Percentiles rank a stretch among this genome's conserved stretches.
phyloP scores from a whole-genome alignment of 2,113 vertebrate genomes.

The Takifugu bimaculatus region DNA sequence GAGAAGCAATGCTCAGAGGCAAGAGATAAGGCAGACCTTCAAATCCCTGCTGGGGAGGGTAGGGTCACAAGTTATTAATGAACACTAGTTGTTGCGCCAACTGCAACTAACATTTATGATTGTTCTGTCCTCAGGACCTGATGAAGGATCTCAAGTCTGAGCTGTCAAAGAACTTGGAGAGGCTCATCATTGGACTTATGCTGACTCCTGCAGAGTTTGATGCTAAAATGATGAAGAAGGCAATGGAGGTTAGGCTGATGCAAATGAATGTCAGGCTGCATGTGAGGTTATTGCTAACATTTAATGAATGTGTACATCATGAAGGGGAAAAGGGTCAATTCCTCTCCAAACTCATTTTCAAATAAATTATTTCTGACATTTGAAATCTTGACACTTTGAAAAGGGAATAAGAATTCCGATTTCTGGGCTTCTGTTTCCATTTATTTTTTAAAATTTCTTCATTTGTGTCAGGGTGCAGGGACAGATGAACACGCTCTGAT shows the following conservation, averaged over 20 bases:
- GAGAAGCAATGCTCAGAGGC: slow-evolving; percentile 88
- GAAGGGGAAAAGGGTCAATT: no score
- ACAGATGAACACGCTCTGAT: slow-evolving; percentile 92
- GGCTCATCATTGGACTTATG: slow-evolving; percentile 91
- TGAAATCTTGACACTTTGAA: no score
- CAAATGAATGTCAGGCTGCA: neutral
- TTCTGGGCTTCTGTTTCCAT: no score
- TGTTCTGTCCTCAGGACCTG: slow-evolving; percentile 77
- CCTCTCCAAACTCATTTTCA: no score
- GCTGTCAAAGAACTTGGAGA: slow-evolving; percentile 86
- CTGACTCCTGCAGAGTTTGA: slow-evolving; percentile 89
- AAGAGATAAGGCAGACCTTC: slow-evolving; percentile 87
- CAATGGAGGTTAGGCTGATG: slow-evolving; percentile 80
- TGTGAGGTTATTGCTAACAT: neutral
- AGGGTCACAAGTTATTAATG: neutral
- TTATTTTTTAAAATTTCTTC: no score
- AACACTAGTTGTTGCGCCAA: neutral
- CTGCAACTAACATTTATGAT: neutral
- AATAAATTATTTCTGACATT: no score
- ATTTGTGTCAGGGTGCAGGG: slow-evolving; percentile 80
- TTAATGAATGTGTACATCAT: no score
- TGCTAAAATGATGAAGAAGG: slow-evolving; percentile 95
- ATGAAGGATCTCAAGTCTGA: slow-evolving; percentile 96
- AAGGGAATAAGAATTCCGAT: no score
- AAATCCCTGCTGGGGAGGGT: slow-evolving; percentile 95